A percentile compares a stretch with the other conserved stretches of the same genome.
phyloP scores from a whole-genome alignment of 2,888 invertebrate species.

The Gnatocerus cornutus region DNA sequence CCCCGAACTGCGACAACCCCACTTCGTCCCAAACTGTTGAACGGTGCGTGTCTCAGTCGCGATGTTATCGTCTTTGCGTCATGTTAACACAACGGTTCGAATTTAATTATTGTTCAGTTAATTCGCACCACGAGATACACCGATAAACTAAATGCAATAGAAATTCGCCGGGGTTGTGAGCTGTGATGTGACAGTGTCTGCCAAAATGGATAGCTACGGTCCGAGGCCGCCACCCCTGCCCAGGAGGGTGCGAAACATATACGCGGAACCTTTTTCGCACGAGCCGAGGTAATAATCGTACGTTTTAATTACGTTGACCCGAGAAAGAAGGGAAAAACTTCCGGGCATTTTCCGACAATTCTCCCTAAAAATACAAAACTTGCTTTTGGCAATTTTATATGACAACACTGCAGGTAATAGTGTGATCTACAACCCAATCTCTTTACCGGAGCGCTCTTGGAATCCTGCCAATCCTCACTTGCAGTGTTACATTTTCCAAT shows the following conservation, averaged over 20 bases:
- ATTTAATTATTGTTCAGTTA: conserved; percentile 65
- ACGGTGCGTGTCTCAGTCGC: conserved; percentile 48
- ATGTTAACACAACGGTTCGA: conserved; percentile 65
- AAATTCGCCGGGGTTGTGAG: conserved; percentile 8
- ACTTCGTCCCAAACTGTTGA: conserved; percentile 70
- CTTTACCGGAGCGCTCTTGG: not conserved
- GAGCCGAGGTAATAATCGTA: conserved; percentile 68
- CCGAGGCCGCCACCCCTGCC: conserved; percentile 78
- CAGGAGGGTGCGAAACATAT: conserved; percentile 78
- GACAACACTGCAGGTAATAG: too few relatives aligned
- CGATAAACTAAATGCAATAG: conserved; percentile 55
- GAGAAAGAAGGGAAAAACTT: not conserved
- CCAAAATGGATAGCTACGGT: conserved; percentile 77
- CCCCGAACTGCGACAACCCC: conserved; percentile 66
- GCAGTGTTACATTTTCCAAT: not conserved
- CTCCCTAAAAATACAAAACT: too few relatives aligned
- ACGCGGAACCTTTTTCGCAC: conserved; percentile 79
- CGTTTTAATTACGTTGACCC: conserved; percentile 21
- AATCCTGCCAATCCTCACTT: not conserved
- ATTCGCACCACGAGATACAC: conserved; percentile 59
- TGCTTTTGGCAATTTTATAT: too few relatives aligned
- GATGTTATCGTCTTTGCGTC: conserved; percentile 62
- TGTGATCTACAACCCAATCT: not conserved
- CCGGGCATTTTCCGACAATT: too few relatives aligned
- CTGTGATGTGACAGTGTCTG: conserved; percentile 52